Base-by-base conservation (phyloP, 2,797 vertebrate species). In the Hylomyscus alleni region DNA sequence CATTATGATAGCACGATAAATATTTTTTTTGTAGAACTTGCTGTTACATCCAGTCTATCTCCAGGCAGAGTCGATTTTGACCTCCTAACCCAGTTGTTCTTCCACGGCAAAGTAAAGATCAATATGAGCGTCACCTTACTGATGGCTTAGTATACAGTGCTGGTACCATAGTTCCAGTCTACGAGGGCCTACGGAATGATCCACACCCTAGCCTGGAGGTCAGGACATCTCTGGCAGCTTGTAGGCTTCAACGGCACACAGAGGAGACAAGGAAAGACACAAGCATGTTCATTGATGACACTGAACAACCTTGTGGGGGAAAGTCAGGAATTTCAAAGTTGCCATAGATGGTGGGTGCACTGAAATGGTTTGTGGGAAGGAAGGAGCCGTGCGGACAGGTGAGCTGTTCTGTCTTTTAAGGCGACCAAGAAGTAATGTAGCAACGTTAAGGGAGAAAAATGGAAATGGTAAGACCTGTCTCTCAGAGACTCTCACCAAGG, bases 241-340 rank as follows among this genome's bases (percentile, higher is more conserved):
- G 56, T 3, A 65, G 83, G 5, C 93, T 89, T 95, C 67, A 89
- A 0, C 40, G 84, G 52, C 47, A 65, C 91, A 54, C 7, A 37
- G 8, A 54, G 83, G 47, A 65, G 40, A 91, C 60, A 86, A 89
- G 54, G n/a, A 73, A 54, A 82, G 80, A 81, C 73, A 54, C 29
- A 20, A 37, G 69, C 37, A 44, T 29, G 47, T 29, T 89, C 44
- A 72, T 84, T 56, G 56, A 44, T 52, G 0, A 0, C 17, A 6
- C 73, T 15, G 12, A 26, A 72, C 19, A 95, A 58, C n/a, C 73
- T 31, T 17, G 77, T 29, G 40, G 19, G 67, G 83, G 75, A 94
- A 50, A 95, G 84, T 93, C 72, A 91, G n/a, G 76, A 75, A 85
- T 34, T 13, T 26, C 12, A 69, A 95, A 95, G 75, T 83, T 60